phyloP scores from a whole-genome alignment of 2,797 vertebrate genomes.

The Sternarchorhynchus goeldii region DNA sequence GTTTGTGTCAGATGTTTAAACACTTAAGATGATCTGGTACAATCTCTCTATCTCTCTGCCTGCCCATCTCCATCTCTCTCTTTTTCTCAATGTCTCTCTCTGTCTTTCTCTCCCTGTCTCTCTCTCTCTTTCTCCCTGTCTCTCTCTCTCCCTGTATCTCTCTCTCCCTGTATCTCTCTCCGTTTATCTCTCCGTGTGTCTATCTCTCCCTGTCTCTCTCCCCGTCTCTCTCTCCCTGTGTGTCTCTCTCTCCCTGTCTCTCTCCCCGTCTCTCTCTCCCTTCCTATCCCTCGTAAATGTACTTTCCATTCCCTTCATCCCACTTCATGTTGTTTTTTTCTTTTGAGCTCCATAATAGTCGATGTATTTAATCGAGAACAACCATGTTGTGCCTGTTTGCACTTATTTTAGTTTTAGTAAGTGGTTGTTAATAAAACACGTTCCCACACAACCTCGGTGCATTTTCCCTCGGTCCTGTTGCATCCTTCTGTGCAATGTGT shows the following conservation, averaged over 20 bases:
- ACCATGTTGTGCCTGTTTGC: not conserved
- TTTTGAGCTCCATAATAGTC: not conserved
- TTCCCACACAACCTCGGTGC: too few species aligned
- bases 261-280: not conserved
- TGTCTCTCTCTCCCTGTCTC: not conserved
- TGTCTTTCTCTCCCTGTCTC: not conserved
- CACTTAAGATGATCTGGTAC: too few species aligned
- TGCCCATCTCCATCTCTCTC: not conserved
- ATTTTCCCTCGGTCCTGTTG: too few species aligned
- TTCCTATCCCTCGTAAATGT: too few species aligned
- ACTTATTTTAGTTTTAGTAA: too few species aligned
- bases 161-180: not conserved
- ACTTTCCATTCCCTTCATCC: too few species aligned
- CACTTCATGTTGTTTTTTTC: not conserved
- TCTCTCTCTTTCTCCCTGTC: not conserved
- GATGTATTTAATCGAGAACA: too few species aligned
- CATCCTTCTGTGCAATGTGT: too few species aligned
- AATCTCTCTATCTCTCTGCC: not conserved
- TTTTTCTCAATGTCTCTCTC: not conserved
- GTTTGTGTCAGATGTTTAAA: too few species aligned
- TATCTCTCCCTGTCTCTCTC: too few species aligned
- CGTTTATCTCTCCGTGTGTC: not conserved
- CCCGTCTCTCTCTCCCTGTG: slow-evolving; percentile 6
- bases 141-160: slow-evolving; percentile 5
- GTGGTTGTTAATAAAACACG: too few species aligned